phyloP scores from a whole-genome alignment of 2,888 invertebrate genomes.

The Pyrochroa serraticornis region DNA sequence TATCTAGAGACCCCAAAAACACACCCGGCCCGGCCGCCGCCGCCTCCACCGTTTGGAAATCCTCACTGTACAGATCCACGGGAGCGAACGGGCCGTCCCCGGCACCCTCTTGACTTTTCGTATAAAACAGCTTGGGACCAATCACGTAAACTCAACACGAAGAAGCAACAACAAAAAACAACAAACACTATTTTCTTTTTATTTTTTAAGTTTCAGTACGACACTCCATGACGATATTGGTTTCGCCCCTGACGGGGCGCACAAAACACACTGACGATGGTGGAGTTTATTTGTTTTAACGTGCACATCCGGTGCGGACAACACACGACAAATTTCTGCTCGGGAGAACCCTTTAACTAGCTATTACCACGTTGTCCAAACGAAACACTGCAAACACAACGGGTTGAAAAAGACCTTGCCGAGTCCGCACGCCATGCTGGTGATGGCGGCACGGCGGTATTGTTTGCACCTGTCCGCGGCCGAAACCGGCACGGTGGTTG shows the following conservation, averaged over 20 bases:
- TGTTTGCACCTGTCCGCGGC: conserved; percentile 11
- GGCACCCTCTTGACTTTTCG: conserved; percentile 49
- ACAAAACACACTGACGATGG: conserved; percentile 8
- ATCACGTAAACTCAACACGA: neutral
- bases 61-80: conserved; percentile 49
- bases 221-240: neutral
- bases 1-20: conserved; percentile 47
- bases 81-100: conserved; percentile 46
- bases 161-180: neutral
- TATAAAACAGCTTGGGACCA: conserved; percentile 50
- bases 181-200: conserved; percentile 2
- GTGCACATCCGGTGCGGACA: neutral
- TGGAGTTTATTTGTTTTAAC: neutral
- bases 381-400: conserved; percentile 19
- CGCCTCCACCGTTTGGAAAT: conserved; percentile 44
- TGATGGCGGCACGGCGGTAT: neutral
- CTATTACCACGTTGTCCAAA: conserved; percentile 12
- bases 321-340: conserved; percentile 25
- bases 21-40: conserved; percentile 39
- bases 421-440: neutral
- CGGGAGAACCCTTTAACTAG: conserved; percentile 18
- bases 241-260: neutral
- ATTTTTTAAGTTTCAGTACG: conserved; percentile 1
- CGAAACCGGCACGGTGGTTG: neutral
- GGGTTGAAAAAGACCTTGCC: conserved; percentile 13